Conservation (phyloP, 2,113 vertebrate species). For the Zootoca vivipara region DNA sequence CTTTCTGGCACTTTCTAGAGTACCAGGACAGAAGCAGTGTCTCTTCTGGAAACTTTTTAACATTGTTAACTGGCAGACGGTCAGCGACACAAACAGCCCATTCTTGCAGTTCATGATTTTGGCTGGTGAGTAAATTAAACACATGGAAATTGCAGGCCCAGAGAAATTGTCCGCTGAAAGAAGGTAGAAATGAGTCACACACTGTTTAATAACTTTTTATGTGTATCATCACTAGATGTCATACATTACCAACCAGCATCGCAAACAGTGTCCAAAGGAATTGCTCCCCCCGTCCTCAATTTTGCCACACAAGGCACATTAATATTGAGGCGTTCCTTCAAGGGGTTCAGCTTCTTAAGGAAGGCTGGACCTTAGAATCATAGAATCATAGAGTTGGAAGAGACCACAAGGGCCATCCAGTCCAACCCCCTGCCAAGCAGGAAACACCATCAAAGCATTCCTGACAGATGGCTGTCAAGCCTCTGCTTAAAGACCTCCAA, state of each 20-base stretch:
- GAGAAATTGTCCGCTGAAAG: not conserved
- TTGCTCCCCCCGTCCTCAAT: too few relatives aligned
- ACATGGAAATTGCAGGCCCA: not conserved
- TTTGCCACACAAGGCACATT: too few relatives aligned
- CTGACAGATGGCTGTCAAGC: too few relatives aligned
- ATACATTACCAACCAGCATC: not conserved
- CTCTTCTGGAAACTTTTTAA: conserved; percentile 14
- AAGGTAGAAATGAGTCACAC: not conserved
- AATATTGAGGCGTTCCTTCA: too few relatives aligned
- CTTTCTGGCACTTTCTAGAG: conserved; percentile 32
- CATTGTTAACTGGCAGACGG: not conserved
- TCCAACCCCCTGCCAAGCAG: too few relatives aligned
- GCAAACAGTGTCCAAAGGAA: not conserved
- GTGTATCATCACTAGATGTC: not conserved
- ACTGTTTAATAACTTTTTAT: not conserved
- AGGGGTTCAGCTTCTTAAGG: too few relatives aligned
- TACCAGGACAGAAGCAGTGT: not conserved
- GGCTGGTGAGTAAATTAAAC: not conserved
- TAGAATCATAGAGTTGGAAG: too few relatives aligned
- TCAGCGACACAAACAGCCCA: not conserved
- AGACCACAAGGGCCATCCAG: too few relatives aligned
- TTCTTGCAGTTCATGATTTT: conserved; percentile 35
- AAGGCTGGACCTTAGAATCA: too few relatives aligned
- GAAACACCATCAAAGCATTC: too few relatives aligned
- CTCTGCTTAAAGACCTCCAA: too few relatives aligned